Evolutionary conservation across 2,888 invertebrate genomes (phyloP).

Genomic region (Thereva unica): DNA sequence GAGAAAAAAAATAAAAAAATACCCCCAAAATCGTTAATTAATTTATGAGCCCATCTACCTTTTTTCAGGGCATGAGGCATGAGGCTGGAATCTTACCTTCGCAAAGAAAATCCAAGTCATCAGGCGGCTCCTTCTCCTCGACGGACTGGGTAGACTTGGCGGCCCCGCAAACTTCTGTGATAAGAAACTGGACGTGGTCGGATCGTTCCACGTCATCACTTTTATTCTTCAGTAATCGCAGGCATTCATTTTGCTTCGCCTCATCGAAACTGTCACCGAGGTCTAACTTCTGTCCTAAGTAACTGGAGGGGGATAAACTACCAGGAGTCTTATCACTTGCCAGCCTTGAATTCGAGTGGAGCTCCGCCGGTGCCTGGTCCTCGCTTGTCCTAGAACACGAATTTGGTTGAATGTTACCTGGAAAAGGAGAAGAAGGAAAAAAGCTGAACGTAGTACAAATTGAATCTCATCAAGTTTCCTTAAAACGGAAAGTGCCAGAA

Average conservation of each 20-base stretch:
- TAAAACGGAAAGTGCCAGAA: constrained; percentile 11
- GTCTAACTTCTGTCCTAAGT: constrained; percentile 34
- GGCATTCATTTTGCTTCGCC: constrained; percentile 46
- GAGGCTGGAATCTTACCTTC: constrained; percentile 49
- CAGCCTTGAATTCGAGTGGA: not conserved
- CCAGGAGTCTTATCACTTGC: constrained; percentile 9
- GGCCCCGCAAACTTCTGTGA: constrained; percentile 74
- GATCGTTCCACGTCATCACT: constrained; percentile 61
- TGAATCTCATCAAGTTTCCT: constrained; percentile 17
- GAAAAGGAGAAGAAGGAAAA: constrained; percentile 1
- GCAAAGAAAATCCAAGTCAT: constrained; percentile 56
- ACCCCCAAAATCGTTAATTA: too few species aligned
- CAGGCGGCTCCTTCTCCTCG: constrained; percentile 53
- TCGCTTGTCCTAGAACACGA: constrained; percentile 6
- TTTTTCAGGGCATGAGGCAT: not conserved
- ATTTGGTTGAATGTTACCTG: constrained; percentile 7
- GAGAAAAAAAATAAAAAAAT: too few species aligned
- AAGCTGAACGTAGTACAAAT: constrained; percentile 6
- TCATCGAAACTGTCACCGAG: constrained; percentile 51
- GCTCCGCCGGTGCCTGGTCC: not conserved
- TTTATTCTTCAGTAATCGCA: constrained; percentile 55
- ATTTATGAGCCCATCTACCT: not conserved
- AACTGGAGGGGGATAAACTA: constrained; percentile 36
- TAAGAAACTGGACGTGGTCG: constrained; percentile 91
- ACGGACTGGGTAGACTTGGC: constrained; percentile 65